Conservation (phyloP, 2,797 vertebrate species). For the Melanotaenia nigrans region DNA sequence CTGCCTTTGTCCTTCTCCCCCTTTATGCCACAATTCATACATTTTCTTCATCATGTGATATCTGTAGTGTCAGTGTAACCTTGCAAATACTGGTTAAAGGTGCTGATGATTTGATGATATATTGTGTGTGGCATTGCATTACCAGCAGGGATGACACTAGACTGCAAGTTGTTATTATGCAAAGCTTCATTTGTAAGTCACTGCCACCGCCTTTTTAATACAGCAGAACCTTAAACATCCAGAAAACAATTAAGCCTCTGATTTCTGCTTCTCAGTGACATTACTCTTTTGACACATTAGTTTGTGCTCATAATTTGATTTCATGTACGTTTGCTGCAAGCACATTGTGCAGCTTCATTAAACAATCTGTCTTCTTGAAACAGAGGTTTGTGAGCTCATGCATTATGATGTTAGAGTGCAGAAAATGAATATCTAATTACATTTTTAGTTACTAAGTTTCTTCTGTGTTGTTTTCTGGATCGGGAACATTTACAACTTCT, state of each 20-base stretch:
- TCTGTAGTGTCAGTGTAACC: background rate
- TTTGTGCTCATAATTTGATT: conserved; percentile 31
- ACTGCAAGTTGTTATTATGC: background rate
- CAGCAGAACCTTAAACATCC: conserved; percentile 4
- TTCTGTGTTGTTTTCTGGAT: conserved; percentile 5
- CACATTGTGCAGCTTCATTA: conserved; percentile 23
- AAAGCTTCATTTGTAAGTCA: conserved; percentile 9
- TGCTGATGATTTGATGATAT: conserved; percentile 1
- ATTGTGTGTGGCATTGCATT: conserved; percentile 3
- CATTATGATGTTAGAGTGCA: conserved; percentile 25
- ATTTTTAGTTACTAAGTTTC: conserved; percentile 5
- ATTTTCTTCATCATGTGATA: background rate
- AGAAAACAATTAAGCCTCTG: conserved; percentile 4
- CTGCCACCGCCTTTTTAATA: conserved; percentile 2
- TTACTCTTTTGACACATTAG: background rate
- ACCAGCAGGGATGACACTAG: conserved; percentile 2
- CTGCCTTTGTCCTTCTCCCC: background rate
- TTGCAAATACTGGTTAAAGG: conserved; percentile 25
- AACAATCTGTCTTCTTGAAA: conserved; percentile 29
- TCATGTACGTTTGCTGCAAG: conserved; percentile 32
- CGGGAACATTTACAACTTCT: background rate
- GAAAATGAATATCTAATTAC: conserved; percentile 24
- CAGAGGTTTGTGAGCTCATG: conserved; percentile 25
- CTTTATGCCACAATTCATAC: background rate
- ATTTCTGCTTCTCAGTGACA: conserved; percentile 5